Percentiles rank a stretch among this genome's conserved stretches.
These are phyloP conservation scores for Furnarius figulus DNA, from an alignment of 2,113 vertebrate genomes.

Conservation along the genomic window DNA sequence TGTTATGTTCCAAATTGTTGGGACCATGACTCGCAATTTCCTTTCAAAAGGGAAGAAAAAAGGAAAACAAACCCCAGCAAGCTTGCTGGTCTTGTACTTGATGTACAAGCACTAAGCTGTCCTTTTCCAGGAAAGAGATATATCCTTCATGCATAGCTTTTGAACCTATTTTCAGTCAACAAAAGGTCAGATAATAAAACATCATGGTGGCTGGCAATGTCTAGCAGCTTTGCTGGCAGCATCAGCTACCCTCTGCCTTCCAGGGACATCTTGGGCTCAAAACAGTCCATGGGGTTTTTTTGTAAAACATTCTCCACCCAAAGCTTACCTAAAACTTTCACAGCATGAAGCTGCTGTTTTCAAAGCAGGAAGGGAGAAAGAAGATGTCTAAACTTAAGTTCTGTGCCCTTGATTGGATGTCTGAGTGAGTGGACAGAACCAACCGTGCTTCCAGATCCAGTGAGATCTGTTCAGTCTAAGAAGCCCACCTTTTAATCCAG, in stretches of 20 bases:
- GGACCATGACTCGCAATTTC: not conserved
- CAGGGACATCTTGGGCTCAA: not conserved
- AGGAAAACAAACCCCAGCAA: slow-evolving; percentile 10
- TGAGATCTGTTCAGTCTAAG: not conserved
- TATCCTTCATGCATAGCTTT: not conserved
- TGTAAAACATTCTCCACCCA: not conserved
- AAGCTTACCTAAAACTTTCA: not conserved
- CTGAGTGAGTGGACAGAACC: not conserved
- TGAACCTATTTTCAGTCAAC: not conserved
- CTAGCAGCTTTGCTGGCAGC: not conserved
- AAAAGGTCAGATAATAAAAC: not conserved
- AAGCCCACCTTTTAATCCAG: not conserved
- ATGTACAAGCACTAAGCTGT: not conserved
- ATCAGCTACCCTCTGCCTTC: not conserved
- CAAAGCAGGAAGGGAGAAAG: not conserved
- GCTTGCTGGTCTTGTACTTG: not conserved
- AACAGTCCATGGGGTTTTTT: not conserved
- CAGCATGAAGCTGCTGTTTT: not conserved
- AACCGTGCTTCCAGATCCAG: not conserved
- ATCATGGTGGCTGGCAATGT: not conserved
- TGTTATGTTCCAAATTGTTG: not conserved
- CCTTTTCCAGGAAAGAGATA: not conserved
- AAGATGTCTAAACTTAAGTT: not conserved
- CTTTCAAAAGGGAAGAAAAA: not conserved
- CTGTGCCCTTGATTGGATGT: not conserved